Evolutionary conservation across 1,140 invertebrate genomes (phyloP), one percentile per base, ranked within the genome.

Genomic region (Temnothorax longispinosus): DNA sequence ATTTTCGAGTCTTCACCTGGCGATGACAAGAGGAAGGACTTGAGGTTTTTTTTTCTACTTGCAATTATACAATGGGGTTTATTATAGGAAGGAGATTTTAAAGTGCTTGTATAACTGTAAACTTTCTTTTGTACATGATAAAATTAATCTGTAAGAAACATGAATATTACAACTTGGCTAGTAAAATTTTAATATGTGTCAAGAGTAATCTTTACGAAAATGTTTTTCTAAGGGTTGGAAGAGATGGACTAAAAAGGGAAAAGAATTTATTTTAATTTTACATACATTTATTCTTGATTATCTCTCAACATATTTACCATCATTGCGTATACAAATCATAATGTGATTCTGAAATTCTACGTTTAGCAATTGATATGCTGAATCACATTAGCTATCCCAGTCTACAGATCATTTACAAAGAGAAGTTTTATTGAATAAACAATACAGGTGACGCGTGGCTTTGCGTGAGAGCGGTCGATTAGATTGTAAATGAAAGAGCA

Each of bases 21-120:
- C 35, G 58, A 85, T 77, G 27, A 32, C 35, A 64, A 35, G n/a
- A 60, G 21, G 60, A 65, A 85, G 86, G 88, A 76, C 0, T 6
- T 13, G 10, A 3, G 1, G 0, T 1, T 41, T 56, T 27, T 27
- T 27, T 27, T 80, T 69, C 15, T 8, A 54, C 5, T 21, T 15
- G 5, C 0, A 4, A 54, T 50, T n/a, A 13, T 21, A 54, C 0
- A 32, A 41, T 58, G 11, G 11, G 58, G 13, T 75, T 21, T 13
- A 75, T 27, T 41, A 75, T 44, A 41, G 6, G 13, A 11, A 6
- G 2, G 54, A 8, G 18, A n/a, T 3, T 56, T 7, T 56, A 56
- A 56, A n/a, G 52, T 56, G 2, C 18, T 64, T 18, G 10, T 32
- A 52, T 52, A 50, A 13, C 4, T 13, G 3, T 50, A 52, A 52